phyloP scores from a whole-genome alignment of 2,888 invertebrate genomes.

The Tinea pellionella region DNA sequence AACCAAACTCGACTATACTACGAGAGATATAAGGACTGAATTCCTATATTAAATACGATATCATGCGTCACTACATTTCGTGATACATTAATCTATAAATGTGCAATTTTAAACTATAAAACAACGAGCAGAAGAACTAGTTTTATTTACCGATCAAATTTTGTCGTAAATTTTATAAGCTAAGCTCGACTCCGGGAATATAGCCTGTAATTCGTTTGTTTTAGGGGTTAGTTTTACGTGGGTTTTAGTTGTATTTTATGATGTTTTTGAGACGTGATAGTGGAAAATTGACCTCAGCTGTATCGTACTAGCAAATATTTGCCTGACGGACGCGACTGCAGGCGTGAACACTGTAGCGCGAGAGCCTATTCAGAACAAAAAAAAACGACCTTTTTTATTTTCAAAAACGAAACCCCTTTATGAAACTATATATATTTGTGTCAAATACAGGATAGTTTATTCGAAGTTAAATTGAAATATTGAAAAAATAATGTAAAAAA shows the following conservation, averaged over 20 bases:
- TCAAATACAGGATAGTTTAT: too few relatives aligned
- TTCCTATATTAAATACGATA: conserved; percentile 17
- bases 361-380: neutral
- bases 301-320: conserved; percentile 55
- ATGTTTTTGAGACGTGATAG: conserved; percentile 28
- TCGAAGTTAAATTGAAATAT: too few relatives aligned
- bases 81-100: conserved; percentile 18
- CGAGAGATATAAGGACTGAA: conserved; percentile 14
- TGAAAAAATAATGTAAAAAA: too few relatives aligned
- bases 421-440: too few relatives aligned
- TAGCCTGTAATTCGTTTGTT: conserved; percentile 16
- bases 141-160: conserved; percentile 26
- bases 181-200: conserved; percentile 5
- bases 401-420: neutral
- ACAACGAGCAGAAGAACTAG: conserved; percentile 31
- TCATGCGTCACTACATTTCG: conserved; percentile 21
- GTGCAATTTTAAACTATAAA: conserved; percentile 39
- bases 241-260: neutral
- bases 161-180: conserved; percentile 33
- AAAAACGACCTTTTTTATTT: neutral
- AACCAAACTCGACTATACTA: conserved; percentile 22
- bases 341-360: conserved; percentile 29
- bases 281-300: conserved; percentile 63
- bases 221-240: conserved; percentile 22
- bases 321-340: conserved; percentile 42